These are phyloP conservation scores for Pterocles orientalis DNA, from an alignment of 2,113 vertebrate genomes.

Conservation along the genomic window DNA sequence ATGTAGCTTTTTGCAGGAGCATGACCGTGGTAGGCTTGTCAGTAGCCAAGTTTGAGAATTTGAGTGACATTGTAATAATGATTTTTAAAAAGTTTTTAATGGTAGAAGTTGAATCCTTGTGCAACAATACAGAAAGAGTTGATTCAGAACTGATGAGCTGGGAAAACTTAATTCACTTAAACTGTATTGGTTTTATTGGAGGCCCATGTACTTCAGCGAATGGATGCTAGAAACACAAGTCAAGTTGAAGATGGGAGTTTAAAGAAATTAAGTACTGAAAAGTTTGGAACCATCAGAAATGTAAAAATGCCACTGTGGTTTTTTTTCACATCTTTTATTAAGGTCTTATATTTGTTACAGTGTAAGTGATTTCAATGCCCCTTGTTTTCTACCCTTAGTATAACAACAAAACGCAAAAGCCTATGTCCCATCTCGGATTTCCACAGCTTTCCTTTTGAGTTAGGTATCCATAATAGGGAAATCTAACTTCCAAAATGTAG, in stretches of 20 bases:
- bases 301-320: background rate
- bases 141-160: background rate
- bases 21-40: background rate
- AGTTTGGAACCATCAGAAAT: background rate
- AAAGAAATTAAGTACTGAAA: background rate
- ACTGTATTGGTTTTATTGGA: background rate
- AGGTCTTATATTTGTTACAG: background rate
- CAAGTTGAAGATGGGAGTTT: background rate
- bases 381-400: background rate
- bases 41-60: background rate
- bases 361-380: background rate
- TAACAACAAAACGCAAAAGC: background rate
- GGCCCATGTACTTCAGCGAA: background rate
- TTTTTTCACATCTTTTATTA: background rate
- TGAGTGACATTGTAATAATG: background rate
- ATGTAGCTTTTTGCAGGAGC: background rate
- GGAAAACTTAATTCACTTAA: background rate
- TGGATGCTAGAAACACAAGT: background rate
- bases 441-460: background rate
- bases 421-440: background rate
- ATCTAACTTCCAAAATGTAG: background rate
- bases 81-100: background rate
- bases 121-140: background rate
- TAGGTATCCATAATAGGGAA: background rate
- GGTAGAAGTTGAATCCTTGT: background rate